These are phyloP conservation scores for Sebastes itinus DNA, from an alignment of 2,797 vertebrate species.

Conservation along the genomic window DNA sequence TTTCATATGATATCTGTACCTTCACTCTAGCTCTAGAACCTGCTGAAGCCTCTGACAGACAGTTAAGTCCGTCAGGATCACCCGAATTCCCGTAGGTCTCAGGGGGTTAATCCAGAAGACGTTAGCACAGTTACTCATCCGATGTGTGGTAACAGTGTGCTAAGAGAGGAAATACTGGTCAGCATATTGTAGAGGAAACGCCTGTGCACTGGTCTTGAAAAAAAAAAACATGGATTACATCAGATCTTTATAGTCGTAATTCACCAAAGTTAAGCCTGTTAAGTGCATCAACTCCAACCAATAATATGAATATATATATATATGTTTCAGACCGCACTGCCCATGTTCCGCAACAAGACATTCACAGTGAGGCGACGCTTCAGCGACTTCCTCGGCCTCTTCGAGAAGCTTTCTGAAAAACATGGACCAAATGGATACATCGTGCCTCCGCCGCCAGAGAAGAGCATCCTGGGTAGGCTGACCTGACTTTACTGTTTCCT, in stretches of 20 bases:
- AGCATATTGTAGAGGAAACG: background rate
- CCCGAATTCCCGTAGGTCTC: too few species aligned
- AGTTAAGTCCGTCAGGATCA: too few species aligned
- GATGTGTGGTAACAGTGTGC: background rate
- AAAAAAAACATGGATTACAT: background rate
- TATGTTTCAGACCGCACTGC: slow-evolving; percentile 87
- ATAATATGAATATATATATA: background rate
- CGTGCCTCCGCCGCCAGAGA: slow-evolving; percentile 96
- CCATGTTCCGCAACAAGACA: slow-evolving; percentile 92
- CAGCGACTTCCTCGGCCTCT: slow-evolving; percentile 97
- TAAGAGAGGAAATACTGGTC: background rate
- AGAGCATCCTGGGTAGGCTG: slow-evolving; percentile 92
- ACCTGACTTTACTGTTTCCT: background rate
- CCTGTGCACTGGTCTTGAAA: background rate
- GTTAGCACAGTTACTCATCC: background rate
- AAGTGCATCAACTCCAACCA: background rate
- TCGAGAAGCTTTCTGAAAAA: slow-evolving; percentile 95
- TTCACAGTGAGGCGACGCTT: slow-evolving; percentile 95
- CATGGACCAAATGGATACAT: slow-evolving; percentile 93
- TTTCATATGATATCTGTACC: too few species aligned
- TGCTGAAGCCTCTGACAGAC: too few species aligned
- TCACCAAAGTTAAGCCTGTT: background rate
- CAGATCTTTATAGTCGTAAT: background rate
- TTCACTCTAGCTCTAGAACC: too few species aligned
- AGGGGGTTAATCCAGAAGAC: background rate